A percentile compares a stretch with the other conserved stretches of the same genome.
Evolutionary conservation across 2,888 invertebrate species (phyloP).

Genomic region (Hydrotaea cyrtoneurina): DNA sequence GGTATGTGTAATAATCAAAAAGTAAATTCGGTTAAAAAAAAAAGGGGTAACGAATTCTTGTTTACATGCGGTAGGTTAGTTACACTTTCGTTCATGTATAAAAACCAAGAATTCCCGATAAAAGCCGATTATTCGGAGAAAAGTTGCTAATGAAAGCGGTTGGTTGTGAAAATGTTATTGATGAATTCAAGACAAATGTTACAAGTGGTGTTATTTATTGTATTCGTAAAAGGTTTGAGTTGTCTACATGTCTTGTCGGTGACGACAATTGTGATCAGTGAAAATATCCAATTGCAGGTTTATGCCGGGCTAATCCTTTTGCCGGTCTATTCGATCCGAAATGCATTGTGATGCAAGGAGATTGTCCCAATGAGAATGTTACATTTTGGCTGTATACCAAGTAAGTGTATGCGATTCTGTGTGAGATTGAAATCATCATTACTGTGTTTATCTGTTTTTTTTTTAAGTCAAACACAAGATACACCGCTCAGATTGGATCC

Average conservation of each 20-base stretch:
- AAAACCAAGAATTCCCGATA: slow-evolving; percentile 35
- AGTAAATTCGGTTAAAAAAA: background rate
- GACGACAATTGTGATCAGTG: background rate
- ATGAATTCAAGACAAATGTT: slow-evolving; percentile 20
- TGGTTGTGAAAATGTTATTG: slow-evolving; percentile 15
- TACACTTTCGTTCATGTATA: slow-evolving; percentile 29
- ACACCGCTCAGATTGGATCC: slow-evolving; percentile 81
- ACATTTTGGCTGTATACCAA: slow-evolving; percentile 85
- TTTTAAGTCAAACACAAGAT: slow-evolving; percentile 74
- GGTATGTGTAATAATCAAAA: no score
- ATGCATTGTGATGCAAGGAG: slow-evolving; percentile 68
- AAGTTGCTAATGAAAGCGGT: slow-evolving; percentile 23
- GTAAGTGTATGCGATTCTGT: slow-evolving; percentile 76
- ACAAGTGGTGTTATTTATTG: slow-evolving; percentile 32
- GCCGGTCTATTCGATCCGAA: slow-evolving; percentile 72
- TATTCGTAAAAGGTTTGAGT: slow-evolving; percentile 49
- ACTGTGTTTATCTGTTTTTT: slow-evolving; percentile 8
- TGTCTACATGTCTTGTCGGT: background rate
- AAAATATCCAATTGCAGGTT: slow-evolving; percentile 7
- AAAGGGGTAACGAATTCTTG: slow-evolving; percentile 14
- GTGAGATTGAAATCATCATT: no score
- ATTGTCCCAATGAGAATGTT: slow-evolving; percentile 84
- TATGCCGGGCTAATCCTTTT: slow-evolving; percentile 69
- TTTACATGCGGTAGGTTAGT: slow-evolving; percentile 37
- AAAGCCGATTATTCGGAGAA: slow-evolving; percentile 31